phyloP scores from a whole-genome alignment of 2,797 vertebrate species.

The Masticophis lateralis region DNA sequence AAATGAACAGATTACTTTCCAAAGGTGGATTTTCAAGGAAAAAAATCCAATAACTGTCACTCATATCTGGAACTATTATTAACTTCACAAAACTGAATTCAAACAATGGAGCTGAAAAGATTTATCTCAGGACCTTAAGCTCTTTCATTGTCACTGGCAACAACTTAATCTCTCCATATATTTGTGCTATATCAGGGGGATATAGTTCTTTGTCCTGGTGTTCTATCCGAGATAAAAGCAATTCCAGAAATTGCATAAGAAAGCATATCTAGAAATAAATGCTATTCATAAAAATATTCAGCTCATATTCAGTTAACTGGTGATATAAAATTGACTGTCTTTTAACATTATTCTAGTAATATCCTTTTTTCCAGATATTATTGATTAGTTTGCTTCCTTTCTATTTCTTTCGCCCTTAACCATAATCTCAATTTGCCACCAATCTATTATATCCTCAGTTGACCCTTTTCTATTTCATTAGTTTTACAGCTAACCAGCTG shows the following conservation, averaged over 20 bases:
- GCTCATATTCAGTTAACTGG: not conserved
- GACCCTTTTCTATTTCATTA: not conserved
- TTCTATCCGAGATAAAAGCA: not conserved
- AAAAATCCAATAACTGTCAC: not conserved
- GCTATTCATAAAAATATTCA: not conserved
- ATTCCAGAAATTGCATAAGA: not conserved
- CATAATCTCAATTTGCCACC: not conserved
- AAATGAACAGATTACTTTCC: not conserved
- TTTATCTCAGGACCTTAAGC: not conserved
- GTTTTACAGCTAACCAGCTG: not conserved
- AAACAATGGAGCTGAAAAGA: not conserved
- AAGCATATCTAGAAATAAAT: not conserved
- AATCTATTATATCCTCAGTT: not conserved
- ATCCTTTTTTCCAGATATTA: not conserved
- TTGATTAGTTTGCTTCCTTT: not conserved
- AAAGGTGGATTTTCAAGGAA: not conserved
- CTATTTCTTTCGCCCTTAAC: not conserved
- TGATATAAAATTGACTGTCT: not conserved
- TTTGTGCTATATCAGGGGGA: not conserved
- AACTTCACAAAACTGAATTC: not conserved
- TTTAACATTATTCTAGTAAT: not conserved
- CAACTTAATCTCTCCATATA: not conserved
- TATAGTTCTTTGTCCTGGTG: not conserved
- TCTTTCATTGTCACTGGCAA: not conserved
- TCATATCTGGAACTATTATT: not conserved